A percentile compares a stretch with the other conserved stretches of the same genome.
These are phyloP conservation scores for Ptycholaimellus sp. DNA, from an alignment of 2,888 invertebrate genomes.

Conservation along the genomic window DNA sequence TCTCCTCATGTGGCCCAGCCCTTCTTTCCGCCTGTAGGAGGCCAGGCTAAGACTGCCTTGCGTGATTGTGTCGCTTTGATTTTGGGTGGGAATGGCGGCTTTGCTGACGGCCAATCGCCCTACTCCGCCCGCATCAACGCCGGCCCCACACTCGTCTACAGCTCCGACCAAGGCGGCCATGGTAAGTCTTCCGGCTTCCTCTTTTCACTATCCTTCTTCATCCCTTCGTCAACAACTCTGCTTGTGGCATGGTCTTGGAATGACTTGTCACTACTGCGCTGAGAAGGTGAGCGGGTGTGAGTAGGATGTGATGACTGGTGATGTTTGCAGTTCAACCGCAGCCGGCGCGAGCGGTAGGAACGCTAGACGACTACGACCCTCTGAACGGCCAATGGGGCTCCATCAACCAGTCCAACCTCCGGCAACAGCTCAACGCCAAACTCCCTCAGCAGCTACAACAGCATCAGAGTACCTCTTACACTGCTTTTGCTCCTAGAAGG, in stretches of 20 bases:
- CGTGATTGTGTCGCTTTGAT: no score
- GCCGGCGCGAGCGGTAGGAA: constrained; percentile 15
- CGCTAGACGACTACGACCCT: constrained; percentile 47
- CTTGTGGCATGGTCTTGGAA: no score
- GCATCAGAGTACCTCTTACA: constrained; percentile 16
- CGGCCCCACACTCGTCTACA: constrained; percentile 12
- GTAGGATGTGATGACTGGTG: no score
- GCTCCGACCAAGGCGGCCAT: constrained; percentile 11
- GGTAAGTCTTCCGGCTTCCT: constrained; percentile 4
- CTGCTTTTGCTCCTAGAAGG: constrained; percentile 1
- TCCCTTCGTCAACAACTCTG: no score
- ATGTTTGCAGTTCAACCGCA: constrained; percentile 1
- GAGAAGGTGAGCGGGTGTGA: no score
- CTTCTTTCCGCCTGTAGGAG: no score
- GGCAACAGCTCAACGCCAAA: no score
- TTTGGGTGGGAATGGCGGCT: not conserved
- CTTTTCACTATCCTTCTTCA: no score
- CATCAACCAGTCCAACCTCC: no score
- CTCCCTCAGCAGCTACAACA: constrained; percentile 7
- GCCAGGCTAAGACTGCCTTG: no score
- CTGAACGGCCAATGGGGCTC: constrained; percentile 66
- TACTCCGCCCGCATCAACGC: constrained; percentile 7
- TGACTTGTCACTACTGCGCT: no score
- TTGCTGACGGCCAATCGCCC: constrained; percentile 5
- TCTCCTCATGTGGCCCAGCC: no score